Percentiles rank a stretch among this genome's conserved stretches.
Evolutionary conservation across 2,797 vertebrate genomes (phyloP).

Genomic region (Taenioides sp.): DNA sequence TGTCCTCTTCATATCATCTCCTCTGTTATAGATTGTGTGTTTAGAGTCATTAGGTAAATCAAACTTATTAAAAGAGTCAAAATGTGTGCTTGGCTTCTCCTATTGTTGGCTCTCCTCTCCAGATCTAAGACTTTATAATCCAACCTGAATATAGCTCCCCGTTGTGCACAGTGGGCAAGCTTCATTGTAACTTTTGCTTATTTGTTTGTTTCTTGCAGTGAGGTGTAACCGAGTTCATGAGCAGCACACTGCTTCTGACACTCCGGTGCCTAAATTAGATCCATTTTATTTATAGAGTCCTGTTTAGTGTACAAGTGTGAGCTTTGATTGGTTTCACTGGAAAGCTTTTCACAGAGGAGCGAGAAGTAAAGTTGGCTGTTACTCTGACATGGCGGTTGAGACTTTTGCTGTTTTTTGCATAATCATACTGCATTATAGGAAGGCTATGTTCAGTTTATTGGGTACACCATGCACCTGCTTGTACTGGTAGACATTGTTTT

Average conservation of each 20-base stretch:
- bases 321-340: conserved; percentile 60
- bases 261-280: conserved; percentile 55
- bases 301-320: conserved; percentile 52
- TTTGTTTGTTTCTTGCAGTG: conserved; percentile 57
- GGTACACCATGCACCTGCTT: too few species aligned
- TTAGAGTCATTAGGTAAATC: background rate
- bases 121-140: conserved; percentile 32
- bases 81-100: conserved; percentile 29
- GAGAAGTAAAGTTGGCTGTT: conserved; percentile 4
- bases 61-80: conserved; percentile 28
- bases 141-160: conserved; percentile 60
- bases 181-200: conserved; percentile 52
- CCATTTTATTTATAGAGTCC: conserved; percentile 62
- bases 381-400: conserved; percentile 34
- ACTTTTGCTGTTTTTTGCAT: conserved; percentile 26
- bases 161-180: conserved; percentile 44
- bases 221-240: conserved; percentile 54
- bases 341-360: conserved; percentile 31
- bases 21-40: background rate
- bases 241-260: conserved; percentile 48
- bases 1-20: background rate
- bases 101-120: conserved; percentile 15
- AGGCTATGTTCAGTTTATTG: too few species aligned
- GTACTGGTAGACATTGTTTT: too few species aligned
- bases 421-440: too few species aligned